Percentiles rank a stretch among this genome's conserved stretches.
These are phyloP conservation scores for Coranthus polyacanthus DNA, from an alignment of 2,797 vertebrate genomes.

Conservation along the genomic window DNA sequence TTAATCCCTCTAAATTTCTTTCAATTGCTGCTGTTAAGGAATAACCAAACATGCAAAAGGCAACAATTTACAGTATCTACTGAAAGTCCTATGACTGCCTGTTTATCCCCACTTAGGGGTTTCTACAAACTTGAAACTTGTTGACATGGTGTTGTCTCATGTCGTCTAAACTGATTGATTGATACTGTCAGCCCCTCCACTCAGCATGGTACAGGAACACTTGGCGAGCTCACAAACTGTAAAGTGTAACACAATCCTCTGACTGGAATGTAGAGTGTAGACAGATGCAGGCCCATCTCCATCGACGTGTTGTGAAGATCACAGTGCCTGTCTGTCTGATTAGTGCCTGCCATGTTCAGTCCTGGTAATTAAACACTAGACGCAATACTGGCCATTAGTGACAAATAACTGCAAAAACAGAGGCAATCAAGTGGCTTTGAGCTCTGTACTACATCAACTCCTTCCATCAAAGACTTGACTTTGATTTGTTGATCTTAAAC, in stretches of 20 bases:
- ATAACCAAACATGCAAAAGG: not conserved
- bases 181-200: conserved; percentile 51
- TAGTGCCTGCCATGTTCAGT: conserved; percentile 38
- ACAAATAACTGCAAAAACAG: conserved; percentile 25
- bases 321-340: conserved; percentile 58
- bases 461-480: conserved; percentile 37
- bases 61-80: not conserved
- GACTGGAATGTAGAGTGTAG: conserved; percentile 62
- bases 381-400: conserved; percentile 41
- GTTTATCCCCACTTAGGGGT: conserved; percentile 4
- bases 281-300: conserved; percentile 46
- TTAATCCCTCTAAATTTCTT: not conserved
- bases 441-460: conserved; percentile 51
- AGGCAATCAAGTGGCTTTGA: conserved; percentile 11
- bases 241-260: conserved; percentile 59
- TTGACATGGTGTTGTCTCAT: conserved; percentile 41
- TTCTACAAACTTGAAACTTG: conserved; percentile 8
- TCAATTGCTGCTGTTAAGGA: no score
- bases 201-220: conserved; percentile 39
- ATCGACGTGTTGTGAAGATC: conserved; percentile 61
- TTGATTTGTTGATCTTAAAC: conserved; percentile 42
- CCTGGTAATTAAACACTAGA: conserved; percentile 61
- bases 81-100: not conserved
- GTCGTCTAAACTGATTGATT: conserved; percentile 55
- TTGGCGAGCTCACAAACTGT: conserved; percentile 44